Conservation (phyloP, 2,888 invertebrate species). For the Petrolisthes manimaculis region DNA sequence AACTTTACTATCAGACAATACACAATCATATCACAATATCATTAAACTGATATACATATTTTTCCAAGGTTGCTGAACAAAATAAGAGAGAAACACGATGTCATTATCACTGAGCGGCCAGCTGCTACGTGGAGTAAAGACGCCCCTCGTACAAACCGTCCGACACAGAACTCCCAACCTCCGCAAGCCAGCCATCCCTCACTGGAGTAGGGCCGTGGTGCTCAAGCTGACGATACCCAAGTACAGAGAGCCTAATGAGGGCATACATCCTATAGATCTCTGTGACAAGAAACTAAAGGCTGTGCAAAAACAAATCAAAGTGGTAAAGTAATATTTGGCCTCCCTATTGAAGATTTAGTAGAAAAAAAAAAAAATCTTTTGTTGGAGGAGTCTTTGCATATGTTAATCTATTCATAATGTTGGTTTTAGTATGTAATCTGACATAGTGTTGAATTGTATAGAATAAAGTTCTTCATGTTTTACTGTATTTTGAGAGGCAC, state of each 20-base stretch:
- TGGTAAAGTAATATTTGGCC: conserved; percentile 2
- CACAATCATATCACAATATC: not conserved
- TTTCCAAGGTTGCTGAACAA: not conserved
- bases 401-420: not conserved
- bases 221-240: conserved; percentile 32
- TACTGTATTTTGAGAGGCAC: not conserved
- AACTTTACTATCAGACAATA: too few relatives aligned
- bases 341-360: not conserved
- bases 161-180: conserved; percentile 34
- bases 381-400: not conserved
- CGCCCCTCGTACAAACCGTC: conserved; percentile 27
- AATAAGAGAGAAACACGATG: conserved; percentile 6
- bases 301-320: not conserved
- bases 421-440: not conserved
- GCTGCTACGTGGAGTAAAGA: not conserved
- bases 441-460: not conserved
- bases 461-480: not conserved
- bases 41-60: not conserved
- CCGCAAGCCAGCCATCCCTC: conserved; percentile 41
- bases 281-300: conserved; percentile 10
- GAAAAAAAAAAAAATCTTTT: not conserved
- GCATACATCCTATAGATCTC: conserved; percentile 9
- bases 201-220: conserved; percentile 44
- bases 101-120: conserved; percentile 6
- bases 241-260: conserved; percentile 17